Percentiles rank a stretch among this genome's conserved stretches.
Evolutionary conservation across 1,140 invertebrate species (phyloP).

Genomic region (Leptinotarsa texana): DNA sequence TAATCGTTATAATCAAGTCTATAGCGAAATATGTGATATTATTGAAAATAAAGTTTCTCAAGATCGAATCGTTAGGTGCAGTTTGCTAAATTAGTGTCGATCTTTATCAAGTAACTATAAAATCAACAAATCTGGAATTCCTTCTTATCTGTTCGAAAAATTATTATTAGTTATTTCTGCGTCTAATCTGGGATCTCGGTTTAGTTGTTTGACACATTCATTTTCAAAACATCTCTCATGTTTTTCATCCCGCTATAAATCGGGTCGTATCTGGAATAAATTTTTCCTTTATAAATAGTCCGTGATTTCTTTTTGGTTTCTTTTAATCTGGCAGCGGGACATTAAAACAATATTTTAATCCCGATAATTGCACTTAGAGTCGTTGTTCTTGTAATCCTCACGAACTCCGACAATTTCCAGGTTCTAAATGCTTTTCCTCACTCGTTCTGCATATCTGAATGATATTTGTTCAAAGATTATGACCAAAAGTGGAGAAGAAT

Average conservation of each 20-base stretch:
- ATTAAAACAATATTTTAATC: constrained; percentile 47
- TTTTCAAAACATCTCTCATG: too few relatives aligned
- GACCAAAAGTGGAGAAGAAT: constrained; percentile 4
- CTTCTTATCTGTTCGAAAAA: too few relatives aligned
- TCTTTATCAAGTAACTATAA: too few relatives aligned
- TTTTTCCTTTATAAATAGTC: constrained; percentile 27
- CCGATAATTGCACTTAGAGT: constrained; percentile 44
- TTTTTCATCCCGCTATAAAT: not conserved
- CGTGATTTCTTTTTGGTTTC: constrained; percentile 31
- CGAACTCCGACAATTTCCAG: constrained; percentile 36
- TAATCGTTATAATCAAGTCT: too few relatives aligned
- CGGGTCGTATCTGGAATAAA: not conserved
- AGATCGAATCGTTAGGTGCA: too few relatives aligned
- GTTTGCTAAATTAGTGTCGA: too few relatives aligned
- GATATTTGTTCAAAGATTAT: constrained; percentile 4
- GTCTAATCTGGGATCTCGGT: too few relatives aligned
- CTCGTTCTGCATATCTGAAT: constrained; percentile 10
- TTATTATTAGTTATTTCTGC: too few relatives aligned
- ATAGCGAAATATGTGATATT: too few relatives aligned
- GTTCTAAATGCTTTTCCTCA: not conserved
- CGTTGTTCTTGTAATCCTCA: constrained; percentile 39
- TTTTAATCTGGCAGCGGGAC: constrained; percentile 39
- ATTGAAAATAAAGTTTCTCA: too few relatives aligned
- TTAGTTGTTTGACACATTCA: too few relatives aligned
- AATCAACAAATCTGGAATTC: too few relatives aligned